Base-by-base conservation (phyloP, 2,888 invertebrate species). In the Netelia inedita region DNA sequence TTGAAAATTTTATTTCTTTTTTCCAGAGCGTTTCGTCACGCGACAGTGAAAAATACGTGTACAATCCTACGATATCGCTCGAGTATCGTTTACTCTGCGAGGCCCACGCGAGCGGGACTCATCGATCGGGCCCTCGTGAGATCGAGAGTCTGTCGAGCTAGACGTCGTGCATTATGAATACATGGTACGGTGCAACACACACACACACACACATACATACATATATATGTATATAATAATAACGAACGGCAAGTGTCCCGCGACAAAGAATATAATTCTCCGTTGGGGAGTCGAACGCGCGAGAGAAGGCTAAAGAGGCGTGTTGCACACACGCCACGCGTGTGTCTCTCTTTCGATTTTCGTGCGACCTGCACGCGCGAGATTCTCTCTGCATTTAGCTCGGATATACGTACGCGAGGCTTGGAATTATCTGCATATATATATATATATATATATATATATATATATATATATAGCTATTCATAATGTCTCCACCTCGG, bases 401-500 rank as follows among this genome's bases (percentile, higher is more conserved):
- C 71, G 73, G 73, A 61, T 74, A 69, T 78, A 63, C 76, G 55
- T 57, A 66, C 57, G 68, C 57, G 57, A 10, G 43, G n/a, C n/a
- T 35, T 43, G 72, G 21, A 73, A 43, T 28, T 35, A 63, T 71
- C 65, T 66, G 50, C 46, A 43, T 65, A 59, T 16, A 43, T 66
- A 11, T 46, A 41, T 57, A 2, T 50, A 14, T 53, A 28, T 61
- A 53, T 74, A 23, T 50, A 63, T 74, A 79, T 61, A 59, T 78
- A 53, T 65, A 74, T 63, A 28, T 55, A 57, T 55, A 14, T 71
- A 57, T 57, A 57, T 57, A 57, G 46, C 76, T 83, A 79, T 83
- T 79, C 71, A 83, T 79, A 83, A 83, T 79, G 83, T 79, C 83
- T 83, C 79, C 79, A 83, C 83, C 74, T 83, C 74, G 79, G 83